These are phyloP conservation scores for Todus mexicanus DNA, from an alignment of 2,797 vertebrate genomes.

Conservation along the genomic window DNA sequence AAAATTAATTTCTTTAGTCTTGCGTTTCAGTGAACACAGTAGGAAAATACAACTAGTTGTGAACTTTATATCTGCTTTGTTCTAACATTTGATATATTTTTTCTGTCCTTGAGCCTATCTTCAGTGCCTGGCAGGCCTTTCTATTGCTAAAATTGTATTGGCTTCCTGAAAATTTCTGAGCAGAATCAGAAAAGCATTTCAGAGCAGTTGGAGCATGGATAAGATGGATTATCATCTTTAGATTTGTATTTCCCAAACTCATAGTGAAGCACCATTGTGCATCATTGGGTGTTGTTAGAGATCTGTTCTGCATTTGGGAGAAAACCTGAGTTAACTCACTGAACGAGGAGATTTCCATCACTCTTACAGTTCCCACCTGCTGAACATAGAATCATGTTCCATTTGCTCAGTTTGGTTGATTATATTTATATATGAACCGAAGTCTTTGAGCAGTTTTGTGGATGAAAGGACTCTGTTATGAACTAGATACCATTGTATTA, in stretches of 20 bases:
- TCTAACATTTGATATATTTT: not conserved
- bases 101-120: not conserved
- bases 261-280: not conserved
- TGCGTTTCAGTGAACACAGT: not conserved
- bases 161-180: not conserved
- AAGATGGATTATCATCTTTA: not conserved
- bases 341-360: not conserved
- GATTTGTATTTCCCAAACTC: not conserved
- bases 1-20: not conserved
- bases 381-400: not conserved
- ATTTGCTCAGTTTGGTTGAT: not conserved
- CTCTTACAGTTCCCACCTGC: not conserved
- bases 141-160: not conserved
- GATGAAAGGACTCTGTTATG: not conserved
- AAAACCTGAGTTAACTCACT: not conserved
- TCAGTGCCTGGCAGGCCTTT: not conserved
- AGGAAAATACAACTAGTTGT: not conserved
- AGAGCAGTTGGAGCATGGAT: not conserved
- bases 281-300: not conserved
- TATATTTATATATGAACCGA: not conserved
- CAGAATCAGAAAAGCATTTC: not conserved
- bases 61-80: not conserved
- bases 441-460: not conserved
- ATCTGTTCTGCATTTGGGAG: not conserved
- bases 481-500: not conserved